Evolutionary conservation across 2,888 invertebrate species (phyloP), one percentile per base, ranked within the genome.

Genomic region (Microctonus brassicae): DNA sequence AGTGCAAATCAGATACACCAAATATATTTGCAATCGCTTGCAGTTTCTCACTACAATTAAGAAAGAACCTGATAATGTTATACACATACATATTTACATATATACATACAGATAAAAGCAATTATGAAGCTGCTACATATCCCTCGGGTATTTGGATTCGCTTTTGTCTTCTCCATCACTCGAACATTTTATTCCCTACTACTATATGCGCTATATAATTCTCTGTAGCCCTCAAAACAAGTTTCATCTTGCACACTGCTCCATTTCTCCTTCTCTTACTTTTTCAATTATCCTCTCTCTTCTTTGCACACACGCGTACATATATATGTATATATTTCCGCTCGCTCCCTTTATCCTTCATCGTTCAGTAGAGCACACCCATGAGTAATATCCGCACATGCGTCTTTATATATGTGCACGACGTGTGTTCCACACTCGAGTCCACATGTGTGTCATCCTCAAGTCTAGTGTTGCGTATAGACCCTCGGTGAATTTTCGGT

Each of bases 31-130:
- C 66, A 29, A 63, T 34, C 42, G 73, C 65, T 76, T 17, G 7
- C 77, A 78, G n/a, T 80, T 79, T 81, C 79, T 80, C 76, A 77
- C 76, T 78, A 80, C 79, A 82, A 82, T n/a, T 82, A 83, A 81
- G 79, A 81, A 78, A 83, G 80, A 82, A 83, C 82, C 83, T 82
- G 82, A 83, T 80, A 82, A 78, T 81, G 82, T 80, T 81, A n/a
- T n/a, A n/a, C n/a, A n/a, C n/a, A n/a, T n/a, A n/a, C n/a, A n/a
- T n/a, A n/a, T n/a, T n/a, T n/a, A 81, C 78, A 80, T 76, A 78
- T 74, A 75, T 73, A 73, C 71, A 57, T 42, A 70, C 72, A 75
- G 78, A 47, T 77, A 77, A 81, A 82, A 82, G 80, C 82, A 83
- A 83, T 83, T 83, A 83, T 77, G 77, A 78, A 78, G 75, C 79